These are phyloP conservation scores for Oryzaephilus surinamensis DNA, from an alignment of 1,140 invertebrate genomes.

Conservation along the genomic window DNA sequence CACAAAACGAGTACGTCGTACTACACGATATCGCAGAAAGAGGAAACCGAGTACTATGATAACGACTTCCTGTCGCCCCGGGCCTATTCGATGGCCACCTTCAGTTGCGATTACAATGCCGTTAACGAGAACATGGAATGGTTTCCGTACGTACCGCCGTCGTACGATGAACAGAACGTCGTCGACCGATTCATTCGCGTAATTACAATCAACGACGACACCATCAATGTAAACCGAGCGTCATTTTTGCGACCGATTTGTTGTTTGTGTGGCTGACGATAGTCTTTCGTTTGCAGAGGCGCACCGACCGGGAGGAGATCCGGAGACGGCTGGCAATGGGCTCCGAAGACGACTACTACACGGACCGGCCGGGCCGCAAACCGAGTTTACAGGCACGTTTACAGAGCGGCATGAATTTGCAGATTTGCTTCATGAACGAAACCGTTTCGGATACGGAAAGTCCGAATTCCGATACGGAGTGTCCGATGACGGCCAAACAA, in stretches of 20 bases:
- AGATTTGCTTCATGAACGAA: constrained; percentile 94
- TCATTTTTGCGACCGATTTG: background rate
- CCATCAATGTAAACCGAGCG: constrained; percentile 32
- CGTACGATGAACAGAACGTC: constrained; percentile 44
- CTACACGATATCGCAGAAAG: constrained; percentile 30
- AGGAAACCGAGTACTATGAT: constrained; percentile 28
- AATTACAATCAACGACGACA: constrained; percentile 42
- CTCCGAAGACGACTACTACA: constrained; percentile 65
- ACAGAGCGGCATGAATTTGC: constrained; percentile 84
- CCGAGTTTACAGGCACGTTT: constrained; percentile 78
- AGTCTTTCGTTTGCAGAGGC: constrained; percentile 51
- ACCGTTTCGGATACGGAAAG: constrained; percentile 74
- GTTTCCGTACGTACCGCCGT: constrained; percentile 31
- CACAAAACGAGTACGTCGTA: constrained; percentile 25
- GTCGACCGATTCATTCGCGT: constrained; percentile 57
- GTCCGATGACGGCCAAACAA: constrained; percentile 29
- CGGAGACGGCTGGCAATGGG: constrained; percentile 79
- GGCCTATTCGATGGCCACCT: constrained; percentile 31
- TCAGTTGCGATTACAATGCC: constrained; percentile 35
- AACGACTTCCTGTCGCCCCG: constrained; percentile 33
- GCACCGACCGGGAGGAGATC: constrained; percentile 87
- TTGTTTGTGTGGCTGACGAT: background rate
- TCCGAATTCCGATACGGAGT: constrained; percentile 56
- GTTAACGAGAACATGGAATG: constrained; percentile 38
- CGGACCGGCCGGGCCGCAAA: constrained; percentile 59